Conservation (phyloP, 2,888 invertebrate genomes). For the Orchestes rusci region DNA sequence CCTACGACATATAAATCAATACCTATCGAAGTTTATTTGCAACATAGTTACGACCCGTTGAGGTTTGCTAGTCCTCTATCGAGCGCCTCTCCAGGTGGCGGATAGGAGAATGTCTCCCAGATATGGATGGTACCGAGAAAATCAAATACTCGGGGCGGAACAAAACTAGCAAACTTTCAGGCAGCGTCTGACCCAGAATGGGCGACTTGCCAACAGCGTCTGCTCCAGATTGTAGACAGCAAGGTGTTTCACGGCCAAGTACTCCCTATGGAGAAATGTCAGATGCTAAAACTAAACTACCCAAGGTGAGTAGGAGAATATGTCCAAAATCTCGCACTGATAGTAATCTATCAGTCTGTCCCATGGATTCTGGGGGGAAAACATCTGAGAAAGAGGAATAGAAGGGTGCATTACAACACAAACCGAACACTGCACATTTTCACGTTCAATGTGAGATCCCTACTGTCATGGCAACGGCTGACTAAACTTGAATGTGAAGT, state of each 20-base stretch:
- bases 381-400: not conserved
- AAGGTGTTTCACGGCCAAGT: too few relatives aligned
- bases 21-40: too few relatives aligned
- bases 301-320: slow-evolving; percentile 3
- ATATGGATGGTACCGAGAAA: slow-evolving; percentile 18
- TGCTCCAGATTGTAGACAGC: not conserved
- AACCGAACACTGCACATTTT: slow-evolving; percentile 1
- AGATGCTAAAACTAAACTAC: slow-evolving; percentile 2
- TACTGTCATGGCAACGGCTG: slow-evolving; percentile 1
- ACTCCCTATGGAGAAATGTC: not conserved
- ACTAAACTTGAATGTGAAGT: slow-evolving; percentile 1
- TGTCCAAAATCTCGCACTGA: too few relatives aligned
- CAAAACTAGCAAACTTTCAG: too few relatives aligned
- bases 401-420: not conserved
- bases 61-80: too few relatives aligned
- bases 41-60: too few relatives aligned
- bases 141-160: too few relatives aligned
- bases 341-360: slow-evolving; percentile 1
- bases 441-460: not conserved
- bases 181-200: too few relatives aligned
- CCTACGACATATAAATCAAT: too few relatives aligned
- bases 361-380: not conserved
- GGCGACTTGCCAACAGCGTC: not conserved
- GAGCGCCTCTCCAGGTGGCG: too few relatives aligned
- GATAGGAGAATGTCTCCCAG: too few relatives aligned